phyloP scores from a whole-genome alignment of 2,888 invertebrate genomes.

The Chrysina gloriosa region DNA sequence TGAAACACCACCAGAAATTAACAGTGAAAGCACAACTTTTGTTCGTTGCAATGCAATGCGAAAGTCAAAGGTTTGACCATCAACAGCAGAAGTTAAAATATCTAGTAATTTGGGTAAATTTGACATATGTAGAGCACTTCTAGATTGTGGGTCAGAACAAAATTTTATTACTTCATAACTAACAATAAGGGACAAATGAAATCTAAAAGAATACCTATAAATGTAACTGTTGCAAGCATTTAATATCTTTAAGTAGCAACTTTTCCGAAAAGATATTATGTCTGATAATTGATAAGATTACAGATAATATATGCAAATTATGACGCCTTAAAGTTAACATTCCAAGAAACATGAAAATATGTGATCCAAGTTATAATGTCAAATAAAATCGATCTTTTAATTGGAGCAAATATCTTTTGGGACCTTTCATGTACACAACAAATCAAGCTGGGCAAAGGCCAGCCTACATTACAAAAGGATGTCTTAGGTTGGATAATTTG shows the following conservation, averaged over 20 bases:
- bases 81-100: neutral
- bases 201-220: neutral
- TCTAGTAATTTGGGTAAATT: neutral
- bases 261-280: no score
- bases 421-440: neutral
- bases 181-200: no score
- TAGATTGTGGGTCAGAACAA: neutral
- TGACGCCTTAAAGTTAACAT: conserved; percentile 11
- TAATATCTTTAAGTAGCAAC: no score
- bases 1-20: no score
- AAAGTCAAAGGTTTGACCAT: neutral
- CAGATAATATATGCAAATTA: no score
- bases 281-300: no score
- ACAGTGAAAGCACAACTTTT: no score
- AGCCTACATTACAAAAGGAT: neutral
- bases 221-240: no score
- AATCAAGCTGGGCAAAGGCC: no score
- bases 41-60: no score
- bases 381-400: neutral
- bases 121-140: neutral
- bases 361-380: neutral
- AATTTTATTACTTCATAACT: neutral
- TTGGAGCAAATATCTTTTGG: neutral
- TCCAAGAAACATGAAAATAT: conserved; percentile 1
- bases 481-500: neutral